A percentile compares a stretch with the other conserved stretches of the same genome.
Evolutionary conservation across 2,888 invertebrate genomes (phyloP).

Genomic region (Heliconius ismenius): DNA sequence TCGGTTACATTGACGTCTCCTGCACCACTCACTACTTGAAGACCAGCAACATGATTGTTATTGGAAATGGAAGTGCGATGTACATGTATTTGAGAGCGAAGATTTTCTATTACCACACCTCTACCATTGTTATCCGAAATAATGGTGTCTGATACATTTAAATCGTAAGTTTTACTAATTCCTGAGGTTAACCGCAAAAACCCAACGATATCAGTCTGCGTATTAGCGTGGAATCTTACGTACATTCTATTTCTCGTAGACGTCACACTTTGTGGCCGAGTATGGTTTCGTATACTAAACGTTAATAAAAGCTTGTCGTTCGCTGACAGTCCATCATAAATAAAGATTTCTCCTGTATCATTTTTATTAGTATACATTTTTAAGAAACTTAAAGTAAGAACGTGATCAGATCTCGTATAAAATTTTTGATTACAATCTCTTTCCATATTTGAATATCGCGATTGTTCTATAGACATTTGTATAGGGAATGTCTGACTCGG

Average conservation of each 20-base stretch:
- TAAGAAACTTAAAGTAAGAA: constrained; percentile 92
- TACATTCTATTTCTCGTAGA: constrained; percentile 90
- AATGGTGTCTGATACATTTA: constrained; percentile 92
- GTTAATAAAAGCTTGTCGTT: constrained; percentile 86
- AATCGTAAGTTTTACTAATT: constrained; percentile 89
- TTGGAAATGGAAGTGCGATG: constrained; percentile 91
- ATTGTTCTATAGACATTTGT: constrained; percentile 90
- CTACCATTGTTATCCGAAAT: constrained; percentile 95
- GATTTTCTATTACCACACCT: constrained; percentile 96
- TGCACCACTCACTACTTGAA: constrained; percentile 94
- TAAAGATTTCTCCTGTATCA: constrained; percentile 87
- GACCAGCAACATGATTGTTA: constrained; percentile 94
- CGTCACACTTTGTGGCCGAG: constrained; percentile 93
- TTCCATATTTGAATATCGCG: constrained; percentile 85
- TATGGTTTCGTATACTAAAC: constrained; percentile 90
- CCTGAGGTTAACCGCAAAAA: constrained; percentile 91
- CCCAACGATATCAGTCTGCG: constrained; percentile 87
- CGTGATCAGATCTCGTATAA: constrained; percentile 88
- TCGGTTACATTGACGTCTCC: constrained; percentile 97
- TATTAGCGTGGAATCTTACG: constrained; percentile 89
- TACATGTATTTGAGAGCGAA: constrained; percentile 93
- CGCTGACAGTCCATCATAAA: constrained; percentile 89
- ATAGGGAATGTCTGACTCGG: constrained; percentile 94
- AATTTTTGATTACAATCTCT: constrained; percentile 91
- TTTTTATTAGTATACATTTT: constrained; percentile 89